Conservation (phyloP, 2,797 vertebrate genomes). For the Ctenochaetus hawaiiensis region DNA sequence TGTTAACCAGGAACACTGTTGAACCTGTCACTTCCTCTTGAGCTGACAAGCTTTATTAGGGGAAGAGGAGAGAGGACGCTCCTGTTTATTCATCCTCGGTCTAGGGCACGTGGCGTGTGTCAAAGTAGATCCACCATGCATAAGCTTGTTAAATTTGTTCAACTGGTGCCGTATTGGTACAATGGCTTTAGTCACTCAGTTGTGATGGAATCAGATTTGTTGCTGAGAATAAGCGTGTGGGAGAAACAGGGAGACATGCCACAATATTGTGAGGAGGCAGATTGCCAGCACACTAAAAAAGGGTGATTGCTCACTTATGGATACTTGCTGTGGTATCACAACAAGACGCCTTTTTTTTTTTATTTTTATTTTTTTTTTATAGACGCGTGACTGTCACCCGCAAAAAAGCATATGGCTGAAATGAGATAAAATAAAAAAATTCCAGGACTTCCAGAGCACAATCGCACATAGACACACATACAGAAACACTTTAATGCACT, state of each 20-base stretch:
- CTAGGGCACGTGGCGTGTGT: slow-evolving; percentile 48
- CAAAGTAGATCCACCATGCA: slow-evolving; percentile 61
- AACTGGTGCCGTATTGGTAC: slow-evolving; percentile 64
- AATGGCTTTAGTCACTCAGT: slow-evolving; percentile 71
- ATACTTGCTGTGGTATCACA: slow-evolving; percentile 69
- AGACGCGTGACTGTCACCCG: slow-evolving; percentile 63
- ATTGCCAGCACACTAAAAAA: slow-evolving; percentile 60
- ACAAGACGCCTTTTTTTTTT: slow-evolving; percentile 59
- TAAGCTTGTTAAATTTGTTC: slow-evolving; percentile 69
- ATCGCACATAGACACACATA: slow-evolving; percentile 31
- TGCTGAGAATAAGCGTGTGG: slow-evolving; percentile 68
- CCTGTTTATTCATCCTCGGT: slow-evolving; percentile 60
- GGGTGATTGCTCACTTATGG: slow-evolving; percentile 74
- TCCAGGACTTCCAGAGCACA: slow-evolving; percentile 31
- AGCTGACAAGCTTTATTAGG: slow-evolving; percentile 72
- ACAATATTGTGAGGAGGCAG: slow-evolving; percentile 67
- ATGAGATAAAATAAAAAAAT: slow-evolving; percentile 24
- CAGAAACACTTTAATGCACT: slow-evolving; percentile 47
- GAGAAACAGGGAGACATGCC: slow-evolving; percentile 70
- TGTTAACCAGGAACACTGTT: slow-evolving; percentile 74
- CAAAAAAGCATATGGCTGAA: slow-evolving; percentile 77
- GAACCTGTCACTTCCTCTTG: slow-evolving; percentile 76
- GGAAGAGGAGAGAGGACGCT: slow-evolving; percentile 25
- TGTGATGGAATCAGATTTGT: slow-evolving; percentile 73
- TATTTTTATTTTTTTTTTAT: slow-evolving; percentile 28